Evolutionary conservation across 1,140 invertebrate genomes (phyloP).

Genomic region (Aethina tumida): DNA sequence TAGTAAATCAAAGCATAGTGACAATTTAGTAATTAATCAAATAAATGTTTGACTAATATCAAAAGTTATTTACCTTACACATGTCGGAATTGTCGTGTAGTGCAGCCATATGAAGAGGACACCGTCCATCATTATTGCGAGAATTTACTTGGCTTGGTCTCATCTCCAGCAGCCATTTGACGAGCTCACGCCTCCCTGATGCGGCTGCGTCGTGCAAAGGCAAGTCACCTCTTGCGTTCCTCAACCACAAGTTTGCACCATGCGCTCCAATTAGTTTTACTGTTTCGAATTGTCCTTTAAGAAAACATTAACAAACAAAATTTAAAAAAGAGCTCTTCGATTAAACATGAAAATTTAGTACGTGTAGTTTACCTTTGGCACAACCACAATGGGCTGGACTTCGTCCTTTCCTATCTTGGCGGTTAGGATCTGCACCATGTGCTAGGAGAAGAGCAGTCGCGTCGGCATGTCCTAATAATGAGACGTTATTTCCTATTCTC

Average conservation of each 20-base stretch:
- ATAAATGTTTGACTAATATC: too few species aligned
- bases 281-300: conserved; percentile 81
- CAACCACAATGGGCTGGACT: conserved; percentile 79
- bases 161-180: conserved; percentile 76
- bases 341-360: too few species aligned
- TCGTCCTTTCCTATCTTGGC: conserved; percentile 84
- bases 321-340: too few species aligned
- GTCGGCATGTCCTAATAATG: conserved; percentile 73
- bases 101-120: conserved; percentile 88
- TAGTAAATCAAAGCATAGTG: too few species aligned
- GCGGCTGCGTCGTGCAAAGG: conserved; percentile 92
- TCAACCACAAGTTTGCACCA: conserved; percentile 84
- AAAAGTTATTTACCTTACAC: conserved; percentile 55
- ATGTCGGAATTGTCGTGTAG: conserved; percentile 90
- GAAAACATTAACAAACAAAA: too few species aligned
- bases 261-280: conserved; percentile 66
- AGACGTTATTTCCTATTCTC: not conserved
- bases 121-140: conserved; percentile 86
- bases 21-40: too few species aligned
- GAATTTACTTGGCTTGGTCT: conserved; percentile 77
- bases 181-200: conserved; percentile 77
- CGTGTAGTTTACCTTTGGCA: conserved; percentile 91
- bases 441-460: conserved; percentile 81
- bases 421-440: conserved; percentile 80
- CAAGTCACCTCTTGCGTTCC: conserved; percentile 82